Evolutionary conservation across 2,797 vertebrate species (phyloP).

Genomic region (Coranthus polyacanthus): DNA sequence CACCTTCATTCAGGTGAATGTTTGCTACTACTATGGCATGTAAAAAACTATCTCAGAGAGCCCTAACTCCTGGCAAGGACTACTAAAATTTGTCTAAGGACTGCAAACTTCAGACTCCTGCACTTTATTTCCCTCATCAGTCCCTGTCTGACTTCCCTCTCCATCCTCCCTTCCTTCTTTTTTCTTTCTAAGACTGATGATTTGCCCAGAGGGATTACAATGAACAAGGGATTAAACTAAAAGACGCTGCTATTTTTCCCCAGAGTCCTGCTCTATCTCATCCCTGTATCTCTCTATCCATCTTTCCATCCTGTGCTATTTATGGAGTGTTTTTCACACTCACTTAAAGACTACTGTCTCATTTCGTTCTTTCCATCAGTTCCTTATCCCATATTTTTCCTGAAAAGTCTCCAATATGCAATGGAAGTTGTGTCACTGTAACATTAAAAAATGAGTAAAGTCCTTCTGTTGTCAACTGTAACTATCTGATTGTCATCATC

Average conservation of each 20-base stretch:
- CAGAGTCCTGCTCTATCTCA: slow-evolving; percentile 12
- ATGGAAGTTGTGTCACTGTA: slow-evolving; percentile 47
- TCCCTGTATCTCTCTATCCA: slow-evolving; percentile 51
- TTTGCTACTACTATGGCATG: slow-evolving; percentile 64
- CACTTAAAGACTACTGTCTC: slow-evolving; percentile 45
- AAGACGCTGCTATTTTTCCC: slow-evolving; percentile 74
- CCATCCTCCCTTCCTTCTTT: slow-evolving; percentile 15
- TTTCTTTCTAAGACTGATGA: slow-evolving; percentile 62
- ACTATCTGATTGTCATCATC: slow-evolving; percentile 7
- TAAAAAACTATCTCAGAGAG: slow-evolving; percentile 64
- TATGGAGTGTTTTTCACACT: slow-evolving; percentile 56
- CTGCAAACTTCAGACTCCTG: slow-evolving; percentile 74
- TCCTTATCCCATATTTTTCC: slow-evolving; percentile 31
- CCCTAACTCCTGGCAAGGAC: slow-evolving; percentile 53
- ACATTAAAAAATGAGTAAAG: slow-evolving; percentile 44
- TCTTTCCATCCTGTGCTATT: slow-evolving; percentile 64
- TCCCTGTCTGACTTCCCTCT: slow-evolving; percentile 46
- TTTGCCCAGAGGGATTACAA: slow-evolving; percentile 63
- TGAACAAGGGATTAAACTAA: slow-evolving; percentile 70
- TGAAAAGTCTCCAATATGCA: slow-evolving; percentile 66
- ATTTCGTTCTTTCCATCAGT: slow-evolving; percentile 25
- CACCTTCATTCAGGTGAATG: slow-evolving; percentile 44
- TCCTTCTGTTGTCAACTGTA: slow-evolving; percentile 37
- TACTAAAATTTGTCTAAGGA: slow-evolving; percentile 62
- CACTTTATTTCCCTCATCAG: slow-evolving; percentile 77